phyloP scores from a whole-genome alignment of 2,113 vertebrate genomes.

The Cyanistes caeruleus region DNA sequence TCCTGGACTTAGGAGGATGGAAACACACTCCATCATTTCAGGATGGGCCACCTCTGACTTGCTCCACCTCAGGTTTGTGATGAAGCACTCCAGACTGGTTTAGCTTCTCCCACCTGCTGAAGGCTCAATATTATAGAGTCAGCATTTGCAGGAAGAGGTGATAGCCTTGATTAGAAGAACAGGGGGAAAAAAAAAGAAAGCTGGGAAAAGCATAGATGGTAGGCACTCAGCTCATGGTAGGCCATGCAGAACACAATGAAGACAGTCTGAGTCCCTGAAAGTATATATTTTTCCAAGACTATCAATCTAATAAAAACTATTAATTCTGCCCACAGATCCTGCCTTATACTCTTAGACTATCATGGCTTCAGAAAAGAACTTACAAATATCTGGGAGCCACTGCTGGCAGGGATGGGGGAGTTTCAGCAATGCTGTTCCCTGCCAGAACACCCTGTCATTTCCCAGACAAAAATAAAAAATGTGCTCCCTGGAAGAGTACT shows the following conservation, averaged over 20 bases:
- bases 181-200: too few species aligned
- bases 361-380: neutral
- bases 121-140: neutral
- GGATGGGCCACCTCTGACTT: neutral
- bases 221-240: neutral
- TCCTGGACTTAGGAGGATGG: neutral
- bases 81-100: neutral
- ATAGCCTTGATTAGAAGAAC: neutral
- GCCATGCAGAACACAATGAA: neutral
- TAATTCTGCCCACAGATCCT: neutral
- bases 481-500: slow-evolving; percentile 11
- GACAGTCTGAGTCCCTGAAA: neutral
- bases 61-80: neutral
- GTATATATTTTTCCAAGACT: neutral
- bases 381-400: neutral
- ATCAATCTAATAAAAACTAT: neutral
- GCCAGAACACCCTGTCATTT: slow-evolving; percentile 33
- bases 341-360: neutral
- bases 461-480: slow-evolving; percentile 60
- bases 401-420: neutral
- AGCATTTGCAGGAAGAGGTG: neutral
- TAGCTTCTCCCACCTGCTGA: neutral
- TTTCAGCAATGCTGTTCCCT: neutral
- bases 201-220: neutral
- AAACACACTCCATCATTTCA: neutral